Evolutionary conservation across 1,140 invertebrate genomes (phyloP).

Genomic region (Drosophila ohnishii): DNA sequence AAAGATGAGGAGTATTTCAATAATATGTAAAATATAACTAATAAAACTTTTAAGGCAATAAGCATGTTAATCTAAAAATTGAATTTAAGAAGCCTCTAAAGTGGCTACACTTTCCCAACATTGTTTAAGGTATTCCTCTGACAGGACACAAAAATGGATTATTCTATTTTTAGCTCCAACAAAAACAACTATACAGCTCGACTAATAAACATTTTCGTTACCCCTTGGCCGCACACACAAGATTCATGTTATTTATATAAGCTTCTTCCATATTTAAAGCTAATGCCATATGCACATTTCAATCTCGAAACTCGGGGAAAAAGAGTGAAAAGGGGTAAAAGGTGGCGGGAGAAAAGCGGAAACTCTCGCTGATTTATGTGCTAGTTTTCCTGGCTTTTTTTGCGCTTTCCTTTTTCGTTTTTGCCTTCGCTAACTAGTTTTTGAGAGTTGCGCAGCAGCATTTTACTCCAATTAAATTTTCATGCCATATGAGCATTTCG

Average conservation of each 20-base stretch:
- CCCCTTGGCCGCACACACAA: constrained; percentile 32
- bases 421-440: constrained; percentile 68
- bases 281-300: constrained; percentile 75
- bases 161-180: neutral
- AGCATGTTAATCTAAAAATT: neutral
- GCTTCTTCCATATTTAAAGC: constrained; percentile 56
- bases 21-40: neutral
- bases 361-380: constrained; percentile 57
- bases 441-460: constrained; percentile 73
- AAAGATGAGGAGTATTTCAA: too few relatives aligned
- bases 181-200: neutral
- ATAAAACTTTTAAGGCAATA: neutral
- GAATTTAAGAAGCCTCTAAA: neutral
- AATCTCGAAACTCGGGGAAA: constrained; percentile 50
- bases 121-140: neutral
- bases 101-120: too few relatives aligned
- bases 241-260: constrained; percentile 53
- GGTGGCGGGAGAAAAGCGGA: constrained; percentile 26
- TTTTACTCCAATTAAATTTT: constrained; percentile 81
- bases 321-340: constrained; percentile 7
- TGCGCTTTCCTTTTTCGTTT: constrained; percentile 30
- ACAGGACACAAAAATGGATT: neutral
- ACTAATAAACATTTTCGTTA: constrained; percentile 50
- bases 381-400: constrained; percentile 36
- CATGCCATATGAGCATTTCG: constrained; percentile 77